Percentiles rank a stretch among this genome's conserved stretches.
Evolutionary conservation across 2,888 invertebrate species (phyloP).

Genomic region (Nemapogon koenigi): DNA sequence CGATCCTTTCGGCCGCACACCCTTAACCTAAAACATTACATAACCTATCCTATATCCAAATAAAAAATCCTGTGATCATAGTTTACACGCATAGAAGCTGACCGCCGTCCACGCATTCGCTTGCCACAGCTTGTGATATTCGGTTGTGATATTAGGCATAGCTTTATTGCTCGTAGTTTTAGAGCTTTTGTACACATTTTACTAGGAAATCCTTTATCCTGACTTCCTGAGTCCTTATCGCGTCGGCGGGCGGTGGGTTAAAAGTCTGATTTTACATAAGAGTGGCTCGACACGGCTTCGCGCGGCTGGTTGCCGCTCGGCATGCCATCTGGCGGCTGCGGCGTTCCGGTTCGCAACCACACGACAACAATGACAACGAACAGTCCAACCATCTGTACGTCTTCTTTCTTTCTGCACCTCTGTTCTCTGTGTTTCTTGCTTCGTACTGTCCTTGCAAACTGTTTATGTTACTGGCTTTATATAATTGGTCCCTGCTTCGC

Average conservation of each 20-base stretch:
- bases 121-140: conserved; percentile 62
- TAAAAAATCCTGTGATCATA: conserved; percentile 42
- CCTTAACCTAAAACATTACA: conserved; percentile 54
- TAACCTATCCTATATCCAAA: conserved; percentile 38
- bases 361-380: conserved; percentile 59
- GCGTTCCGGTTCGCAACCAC: conserved; percentile 60
- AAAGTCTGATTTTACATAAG: no score
- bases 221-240: not conserved
- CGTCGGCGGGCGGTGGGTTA: conserved; percentile 2
- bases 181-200: not conserved
- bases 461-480: not conserved
- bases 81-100: conserved; percentile 26
- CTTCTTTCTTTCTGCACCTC: conserved; percentile 34
- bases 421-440: conserved; percentile 28
- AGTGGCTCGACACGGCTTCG: conserved; percentile 74
- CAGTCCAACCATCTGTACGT: conserved; percentile 63
- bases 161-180: conserved; percentile 53
- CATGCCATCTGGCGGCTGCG: conserved; percentile 75
- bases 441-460: not conserved
- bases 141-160: conserved; percentile 61
- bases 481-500: no score
- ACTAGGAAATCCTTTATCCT: not conserved
- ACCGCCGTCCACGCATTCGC: conserved; percentile 62
- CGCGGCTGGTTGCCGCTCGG: conserved; percentile 74
- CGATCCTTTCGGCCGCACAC: conserved; percentile 39